phyloP scores from a whole-genome alignment of 2,797 vertebrate species.

The Columba guinea region DNA sequence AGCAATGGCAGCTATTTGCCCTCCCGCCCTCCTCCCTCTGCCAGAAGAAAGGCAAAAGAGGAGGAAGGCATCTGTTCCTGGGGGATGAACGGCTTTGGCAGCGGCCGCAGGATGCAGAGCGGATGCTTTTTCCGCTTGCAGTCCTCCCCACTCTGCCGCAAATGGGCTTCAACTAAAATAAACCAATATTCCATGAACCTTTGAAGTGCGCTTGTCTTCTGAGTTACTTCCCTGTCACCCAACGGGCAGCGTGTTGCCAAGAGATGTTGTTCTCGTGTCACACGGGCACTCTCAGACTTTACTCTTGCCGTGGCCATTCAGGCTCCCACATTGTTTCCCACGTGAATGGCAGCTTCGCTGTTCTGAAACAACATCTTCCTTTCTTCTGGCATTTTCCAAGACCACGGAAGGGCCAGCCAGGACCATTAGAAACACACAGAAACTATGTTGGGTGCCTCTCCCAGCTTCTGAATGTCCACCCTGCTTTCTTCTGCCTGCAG shows the following conservation, averaged over 20 bases:
- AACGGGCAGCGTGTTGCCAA: neutral
- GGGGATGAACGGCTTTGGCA: neutral
- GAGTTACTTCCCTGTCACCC: slow-evolving; percentile 19
- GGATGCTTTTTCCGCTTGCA: neutral
- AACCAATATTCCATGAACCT: neutral
- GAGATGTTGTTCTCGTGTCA: neutral
- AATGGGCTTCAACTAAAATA: slow-evolving; percentile 13
- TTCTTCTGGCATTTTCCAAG: neutral
- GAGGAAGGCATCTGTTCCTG: neutral
- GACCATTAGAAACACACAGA: neutral
- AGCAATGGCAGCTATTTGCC: neutral
- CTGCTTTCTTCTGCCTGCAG: neutral
- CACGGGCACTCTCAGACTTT: neutral
- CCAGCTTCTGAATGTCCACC: neutral
- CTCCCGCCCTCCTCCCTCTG: neutral
- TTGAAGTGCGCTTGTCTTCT: neutral
- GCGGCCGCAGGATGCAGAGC: neutral
- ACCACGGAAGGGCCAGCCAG: neutral
- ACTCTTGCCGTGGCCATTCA: neutral
- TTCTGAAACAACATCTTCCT: neutral
- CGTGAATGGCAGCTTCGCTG: neutral
- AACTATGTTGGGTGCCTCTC: neutral
- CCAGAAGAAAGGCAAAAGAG: neutral
- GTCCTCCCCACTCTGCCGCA: neutral
- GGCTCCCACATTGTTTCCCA: neutral